Conservation (phyloP, 2,888 invertebrate genomes). For the Embidobia sp. region DNA sequence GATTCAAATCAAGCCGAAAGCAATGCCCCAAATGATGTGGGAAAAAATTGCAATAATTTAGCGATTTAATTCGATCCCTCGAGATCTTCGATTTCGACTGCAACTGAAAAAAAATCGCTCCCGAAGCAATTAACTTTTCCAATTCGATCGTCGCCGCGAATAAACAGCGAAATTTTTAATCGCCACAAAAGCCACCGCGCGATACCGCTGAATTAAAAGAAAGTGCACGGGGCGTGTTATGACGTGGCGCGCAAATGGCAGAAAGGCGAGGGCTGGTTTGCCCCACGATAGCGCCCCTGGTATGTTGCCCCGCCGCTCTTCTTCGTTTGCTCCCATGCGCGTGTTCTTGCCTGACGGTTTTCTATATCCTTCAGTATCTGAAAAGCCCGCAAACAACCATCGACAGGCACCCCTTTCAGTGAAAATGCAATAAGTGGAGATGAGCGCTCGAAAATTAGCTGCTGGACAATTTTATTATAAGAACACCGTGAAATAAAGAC, state of each 20-base stretch:
- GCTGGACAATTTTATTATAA: conserved; percentile 76
- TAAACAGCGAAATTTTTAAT: conserved; percentile 28
- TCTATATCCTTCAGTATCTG: conserved; percentile 52
- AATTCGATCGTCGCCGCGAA: conserved; percentile 4
- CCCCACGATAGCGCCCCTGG: conserved; percentile 67
- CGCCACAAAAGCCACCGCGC: conserved; percentile 11
- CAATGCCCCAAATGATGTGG: not conserved
- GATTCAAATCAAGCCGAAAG: not conserved
- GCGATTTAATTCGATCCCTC: not conserved
- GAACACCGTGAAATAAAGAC: conserved; percentile 73
- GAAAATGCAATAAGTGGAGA: conserved; percentile 75
- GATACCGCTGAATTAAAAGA: conserved; percentile 49
- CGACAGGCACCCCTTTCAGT: conserved; percentile 65
- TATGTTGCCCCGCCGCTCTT: conserved; percentile 67
- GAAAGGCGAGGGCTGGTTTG: conserved; percentile 74
- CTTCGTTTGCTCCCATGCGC: conserved; percentile 53
- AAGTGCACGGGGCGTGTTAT: conserved; percentile 58
- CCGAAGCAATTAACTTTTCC: conserved; percentile 7
- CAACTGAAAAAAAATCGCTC: conserved; percentile 12
- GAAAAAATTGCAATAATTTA: not conserved
- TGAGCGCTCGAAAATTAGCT: conserved; percentile 74
- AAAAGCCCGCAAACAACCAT: conserved; percentile 55
- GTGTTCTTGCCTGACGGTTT: conserved; percentile 35
- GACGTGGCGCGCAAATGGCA: conserved; percentile 67
- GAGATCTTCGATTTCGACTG: not conserved